Percentiles rank a stretch among this genome's conserved stretches.
These are phyloP conservation scores for Mus minutoides DNA, from an alignment of 2,797 vertebrate species.

Conservation along the genomic window DNA sequence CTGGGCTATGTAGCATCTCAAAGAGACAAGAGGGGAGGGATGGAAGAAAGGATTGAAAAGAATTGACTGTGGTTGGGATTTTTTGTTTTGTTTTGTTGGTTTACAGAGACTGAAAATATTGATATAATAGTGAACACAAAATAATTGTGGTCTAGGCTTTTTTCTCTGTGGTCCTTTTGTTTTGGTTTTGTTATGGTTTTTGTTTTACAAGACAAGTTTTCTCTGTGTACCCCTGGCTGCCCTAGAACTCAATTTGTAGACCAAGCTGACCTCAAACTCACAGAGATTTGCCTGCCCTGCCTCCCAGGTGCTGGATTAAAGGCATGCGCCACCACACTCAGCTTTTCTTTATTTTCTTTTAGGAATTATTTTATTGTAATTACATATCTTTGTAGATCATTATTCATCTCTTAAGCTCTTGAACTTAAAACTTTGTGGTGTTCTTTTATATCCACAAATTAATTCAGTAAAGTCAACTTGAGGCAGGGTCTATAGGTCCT, in stretches of 20 bases:
- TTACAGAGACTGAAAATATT: slow-evolving; percentile 27
- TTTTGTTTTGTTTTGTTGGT: background rate
- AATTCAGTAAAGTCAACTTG: slow-evolving; percentile 22
- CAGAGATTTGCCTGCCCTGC: background rate
- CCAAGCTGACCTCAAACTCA: background rate
- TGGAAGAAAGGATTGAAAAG: background rate
- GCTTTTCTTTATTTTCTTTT: background rate
- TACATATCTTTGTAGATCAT: background rate
- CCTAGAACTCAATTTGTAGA: background rate
- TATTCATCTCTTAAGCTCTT: background rate
- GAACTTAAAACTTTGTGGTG: slow-evolving; percentile 3
- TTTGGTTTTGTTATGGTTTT: background rate
- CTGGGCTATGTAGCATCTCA: background rate
- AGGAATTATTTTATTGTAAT: background rate
- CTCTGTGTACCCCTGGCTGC: background rate
- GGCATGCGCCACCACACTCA: too few species aligned
- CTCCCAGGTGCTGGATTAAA: background rate
- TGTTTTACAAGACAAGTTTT: background rate
- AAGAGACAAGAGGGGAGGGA: background rate
- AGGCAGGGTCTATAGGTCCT: background rate
- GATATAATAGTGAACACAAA: slow-evolving; percentile 48
- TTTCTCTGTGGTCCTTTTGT: background rate
- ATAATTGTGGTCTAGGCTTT: background rate
- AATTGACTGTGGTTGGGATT: background rate
- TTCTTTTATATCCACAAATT: slow-evolving; percentile 55